Conservation (phyloP, 2,888 invertebrate species). For the Chelonus formosanus region DNA sequence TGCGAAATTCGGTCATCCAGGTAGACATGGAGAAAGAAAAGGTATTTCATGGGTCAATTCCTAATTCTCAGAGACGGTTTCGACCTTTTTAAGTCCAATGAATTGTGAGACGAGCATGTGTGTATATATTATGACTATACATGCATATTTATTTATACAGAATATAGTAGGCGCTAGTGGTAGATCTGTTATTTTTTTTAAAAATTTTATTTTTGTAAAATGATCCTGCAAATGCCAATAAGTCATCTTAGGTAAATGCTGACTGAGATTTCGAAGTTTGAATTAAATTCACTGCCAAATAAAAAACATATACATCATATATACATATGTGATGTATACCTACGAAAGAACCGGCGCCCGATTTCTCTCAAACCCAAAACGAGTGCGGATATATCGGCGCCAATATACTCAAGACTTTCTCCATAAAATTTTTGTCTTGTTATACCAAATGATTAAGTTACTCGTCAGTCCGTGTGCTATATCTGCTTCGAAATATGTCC, state of each 20-base stretch:
- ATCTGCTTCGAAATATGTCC: not conserved
- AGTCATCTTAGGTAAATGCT: not conserved
- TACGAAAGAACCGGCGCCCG: conserved; percentile 2
- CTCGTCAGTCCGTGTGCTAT: not conserved
- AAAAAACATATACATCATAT: not conserved
- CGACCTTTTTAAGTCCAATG: not conserved
- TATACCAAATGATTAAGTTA: not conserved
- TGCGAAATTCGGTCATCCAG: conserved; percentile 18
- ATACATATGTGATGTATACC: not conserved
- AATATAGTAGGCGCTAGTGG: not conserved
- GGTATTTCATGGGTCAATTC: conserved; percentile 16
- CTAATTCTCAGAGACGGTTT: conserved; percentile 7
- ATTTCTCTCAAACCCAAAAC: conserved; percentile 33
- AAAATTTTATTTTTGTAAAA: no score
- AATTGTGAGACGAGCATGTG: no score
- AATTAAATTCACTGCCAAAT: not conserved
- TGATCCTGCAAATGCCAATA: not conserved
- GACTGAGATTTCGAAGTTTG: not conserved
- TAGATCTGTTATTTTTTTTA: no score
- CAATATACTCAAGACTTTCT: conserved; percentile 28
- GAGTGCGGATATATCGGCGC: conserved; percentile 31
- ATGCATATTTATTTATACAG: no score
- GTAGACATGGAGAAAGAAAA: not conserved
- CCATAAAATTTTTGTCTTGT: conserved; percentile 10
- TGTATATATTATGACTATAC: no score